A percentile compares a stretch with the other conserved stretches of the same genome.
These are phyloP conservation scores for Hirtodrosophila trivittata DNA, from an alignment of 2,888 invertebrate genomes.

Conservation along the genomic window DNA sequence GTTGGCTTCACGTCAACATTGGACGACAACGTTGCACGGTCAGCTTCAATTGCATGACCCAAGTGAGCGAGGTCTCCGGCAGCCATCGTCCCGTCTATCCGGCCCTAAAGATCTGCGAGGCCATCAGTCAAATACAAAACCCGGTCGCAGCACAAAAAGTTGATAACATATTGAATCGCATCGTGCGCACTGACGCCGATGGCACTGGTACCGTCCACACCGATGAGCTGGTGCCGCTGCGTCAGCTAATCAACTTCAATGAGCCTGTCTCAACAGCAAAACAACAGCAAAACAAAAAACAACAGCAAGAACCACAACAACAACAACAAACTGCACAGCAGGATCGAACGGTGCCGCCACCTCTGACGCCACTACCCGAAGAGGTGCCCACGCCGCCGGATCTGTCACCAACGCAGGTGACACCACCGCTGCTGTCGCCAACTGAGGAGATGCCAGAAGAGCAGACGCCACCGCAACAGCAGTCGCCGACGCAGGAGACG, in stretches of 20 bases:
- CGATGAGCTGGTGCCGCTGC: conserved; percentile 63
- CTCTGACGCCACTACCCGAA: too few relatives aligned
- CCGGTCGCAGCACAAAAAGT: conserved; percentile 40
- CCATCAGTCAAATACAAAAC: conserved; percentile 52
- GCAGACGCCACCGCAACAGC: too few relatives aligned
- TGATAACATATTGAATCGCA: conserved; percentile 67
- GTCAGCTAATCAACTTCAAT: conserved; percentile 59
- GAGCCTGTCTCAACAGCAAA: conserved; percentile 19
- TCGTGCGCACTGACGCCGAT: conserved; percentile 48
- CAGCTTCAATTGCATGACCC: conserved; percentile 91
- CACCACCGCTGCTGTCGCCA: too few relatives aligned
- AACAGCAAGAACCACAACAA: neutral
- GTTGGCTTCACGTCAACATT: conserved; percentile 88
- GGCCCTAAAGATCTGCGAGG: conserved; percentile 84
- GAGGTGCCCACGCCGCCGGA: too few relatives aligned
- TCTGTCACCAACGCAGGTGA: neutral
- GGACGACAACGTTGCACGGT: conserved; percentile 90
- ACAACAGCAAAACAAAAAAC: neutral
- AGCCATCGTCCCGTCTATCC: conserved; percentile 91
- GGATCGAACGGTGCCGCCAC: too few relatives aligned
- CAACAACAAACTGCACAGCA: neutral
- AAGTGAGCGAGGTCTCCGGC: conserved; percentile 93
- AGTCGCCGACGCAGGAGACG: too few relatives aligned
- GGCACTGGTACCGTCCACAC: conserved; percentile 42
- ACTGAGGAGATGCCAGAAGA: too few relatives aligned